phyloP scores from a whole-genome alignment of 2,888 invertebrate species.

The Peribatodes rhomboidaria region DNA sequence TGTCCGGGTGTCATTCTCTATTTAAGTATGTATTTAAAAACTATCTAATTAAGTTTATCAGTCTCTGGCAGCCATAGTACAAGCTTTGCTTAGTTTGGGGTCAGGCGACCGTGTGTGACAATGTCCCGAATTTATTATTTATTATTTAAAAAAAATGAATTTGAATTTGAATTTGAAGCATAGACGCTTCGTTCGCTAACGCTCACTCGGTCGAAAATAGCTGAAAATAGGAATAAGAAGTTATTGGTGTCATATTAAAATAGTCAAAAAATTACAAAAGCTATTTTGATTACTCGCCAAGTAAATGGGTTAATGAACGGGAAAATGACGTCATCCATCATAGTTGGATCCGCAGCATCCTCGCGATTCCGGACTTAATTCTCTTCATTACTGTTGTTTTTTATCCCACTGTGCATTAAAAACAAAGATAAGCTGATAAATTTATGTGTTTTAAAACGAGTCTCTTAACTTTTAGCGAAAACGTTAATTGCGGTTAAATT shows the following conservation, averaged over 20 bases:
- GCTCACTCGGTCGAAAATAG: too few species aligned
- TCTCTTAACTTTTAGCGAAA: constrained; percentile 45
- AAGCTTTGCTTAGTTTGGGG: too few species aligned
- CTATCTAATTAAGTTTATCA: too few species aligned
- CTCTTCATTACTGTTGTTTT: constrained; percentile 76
- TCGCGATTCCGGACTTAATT: constrained; percentile 69
- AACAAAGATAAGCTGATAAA: constrained; percentile 58
- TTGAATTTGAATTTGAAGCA: too few species aligned
- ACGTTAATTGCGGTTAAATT: constrained; percentile 47
- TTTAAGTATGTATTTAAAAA: too few species aligned
- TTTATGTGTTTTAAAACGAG: constrained; percentile 56
- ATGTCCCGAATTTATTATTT: too few species aligned
- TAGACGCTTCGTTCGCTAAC: too few species aligned
- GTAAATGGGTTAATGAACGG: constrained; percentile 81
- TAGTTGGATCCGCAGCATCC: constrained; percentile 78
- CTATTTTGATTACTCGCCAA: constrained; percentile 71
- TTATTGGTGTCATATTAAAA: neutral
- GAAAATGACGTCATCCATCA: constrained; percentile 82
- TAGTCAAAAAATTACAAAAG: constrained; percentile 50
- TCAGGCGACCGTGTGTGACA: too few species aligned
- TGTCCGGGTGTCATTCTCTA: too few species aligned
- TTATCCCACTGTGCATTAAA: constrained; percentile 60
- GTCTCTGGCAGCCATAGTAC: too few species aligned
- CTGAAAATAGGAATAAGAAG: too few species aligned
- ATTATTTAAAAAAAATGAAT: too few species aligned